Conservation (phyloP, 2,888 invertebrate species). For the Troides oblongomaculatus region DNA sequence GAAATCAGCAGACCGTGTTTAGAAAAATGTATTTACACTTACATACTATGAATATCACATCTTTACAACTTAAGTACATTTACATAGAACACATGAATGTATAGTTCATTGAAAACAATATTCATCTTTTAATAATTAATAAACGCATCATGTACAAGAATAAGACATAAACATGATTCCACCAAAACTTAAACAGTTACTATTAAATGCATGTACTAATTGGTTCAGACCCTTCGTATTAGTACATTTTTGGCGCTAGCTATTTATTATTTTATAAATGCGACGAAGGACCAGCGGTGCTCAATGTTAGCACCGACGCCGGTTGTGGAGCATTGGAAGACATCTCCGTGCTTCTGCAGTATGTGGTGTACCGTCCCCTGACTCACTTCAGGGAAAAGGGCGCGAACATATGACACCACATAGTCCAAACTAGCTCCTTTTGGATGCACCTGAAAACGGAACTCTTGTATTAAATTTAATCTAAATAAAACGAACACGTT, state of each 20-base stretch:
- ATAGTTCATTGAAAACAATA: not conserved
- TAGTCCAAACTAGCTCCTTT: slow-evolving; percentile 94
- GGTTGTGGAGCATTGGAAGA: slow-evolving; percentile 88
- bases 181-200: too few relatives aligned
- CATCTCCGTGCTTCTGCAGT: slow-evolving; percentile 87
- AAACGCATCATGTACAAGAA: not conserved
- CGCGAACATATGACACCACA: slow-evolving; percentile 94
- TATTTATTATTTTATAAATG: slow-evolving; percentile 64
- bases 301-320: slow-evolving; percentile 93
- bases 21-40: not conserved
- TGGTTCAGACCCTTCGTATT: not conserved
- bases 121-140: not conserved
- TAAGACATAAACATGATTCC: too few relatives aligned
- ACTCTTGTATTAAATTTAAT: not conserved
- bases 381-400: slow-evolving; percentile 85
- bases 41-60: not conserved
- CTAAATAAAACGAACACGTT: not conserved
- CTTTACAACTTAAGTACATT: not conserved
- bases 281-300: slow-evolving; percentile 92
- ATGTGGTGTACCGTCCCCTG: slow-evolving; percentile 88
- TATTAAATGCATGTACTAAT: not conserved
- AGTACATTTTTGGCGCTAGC: not conserved
- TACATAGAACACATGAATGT: not conserved
- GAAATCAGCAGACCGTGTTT: not conserved
- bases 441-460: slow-evolving; percentile 88